A percentile compares a stretch with the other conserved stretches of the same genome.
Conservation (phyloP, 2,113 vertebrate genomes). For the Neolamprologus falcicula region DNA sequence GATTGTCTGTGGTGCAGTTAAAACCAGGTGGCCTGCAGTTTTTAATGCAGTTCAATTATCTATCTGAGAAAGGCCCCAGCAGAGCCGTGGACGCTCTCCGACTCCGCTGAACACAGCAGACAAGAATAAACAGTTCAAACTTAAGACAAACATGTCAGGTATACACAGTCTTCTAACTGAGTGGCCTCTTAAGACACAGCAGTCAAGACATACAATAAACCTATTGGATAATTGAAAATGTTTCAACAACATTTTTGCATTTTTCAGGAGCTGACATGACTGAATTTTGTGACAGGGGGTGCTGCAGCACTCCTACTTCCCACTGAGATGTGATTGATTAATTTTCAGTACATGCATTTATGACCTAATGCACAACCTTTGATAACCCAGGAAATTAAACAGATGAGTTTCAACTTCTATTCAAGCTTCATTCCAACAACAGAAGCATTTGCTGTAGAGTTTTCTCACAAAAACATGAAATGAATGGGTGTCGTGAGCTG, state of each 20-base stretch:
- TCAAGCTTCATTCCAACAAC: not conserved
- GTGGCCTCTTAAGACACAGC: not conserved
- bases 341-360: not conserved
- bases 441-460: not conserved
- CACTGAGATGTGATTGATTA: not conserved
- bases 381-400: not conserved
- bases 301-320: not conserved
- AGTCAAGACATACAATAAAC: not conserved
- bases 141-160: not conserved
- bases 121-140: not conserved
- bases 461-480: not conserved
- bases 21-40: not conserved
- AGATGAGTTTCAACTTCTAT: not conserved
- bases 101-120: not conserved
- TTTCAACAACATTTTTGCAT: not conserved
- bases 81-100: accelerated
- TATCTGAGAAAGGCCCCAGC: not conserved
- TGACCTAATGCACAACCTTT: not conserved
- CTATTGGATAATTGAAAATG: not conserved
- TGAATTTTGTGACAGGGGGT: not conserved
- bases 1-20: not conserved
- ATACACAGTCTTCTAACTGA: not conserved
- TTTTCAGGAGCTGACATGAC: not conserved
- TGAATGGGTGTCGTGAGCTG: not conserved
- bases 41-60: not conserved